Percentiles rank a stretch among this genome's conserved stretches.
These are phyloP conservation scores for Eulemur rufifrons DNA, from an alignment of 2,113 vertebrate genomes.

Conservation along the genomic window DNA sequence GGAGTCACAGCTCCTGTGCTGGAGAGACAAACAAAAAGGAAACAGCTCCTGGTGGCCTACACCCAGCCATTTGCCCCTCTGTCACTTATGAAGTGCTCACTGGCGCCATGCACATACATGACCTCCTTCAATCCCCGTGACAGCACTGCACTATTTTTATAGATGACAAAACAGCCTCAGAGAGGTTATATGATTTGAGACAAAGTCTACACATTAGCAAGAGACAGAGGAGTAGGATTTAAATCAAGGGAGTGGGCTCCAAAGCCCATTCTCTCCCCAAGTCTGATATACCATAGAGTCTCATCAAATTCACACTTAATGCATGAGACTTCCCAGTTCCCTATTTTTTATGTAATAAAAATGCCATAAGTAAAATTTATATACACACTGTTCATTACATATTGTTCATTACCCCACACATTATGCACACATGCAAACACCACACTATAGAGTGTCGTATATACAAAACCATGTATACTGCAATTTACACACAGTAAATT, in stretches of 20 bases:
- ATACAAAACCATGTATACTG: not conserved
- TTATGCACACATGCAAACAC: not conserved
- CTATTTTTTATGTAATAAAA: not conserved
- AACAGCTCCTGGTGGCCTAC: not conserved
- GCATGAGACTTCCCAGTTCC: not conserved
- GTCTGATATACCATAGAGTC: not conserved
- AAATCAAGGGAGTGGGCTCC: no score
- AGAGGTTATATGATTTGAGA: not conserved
- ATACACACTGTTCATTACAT: not conserved
- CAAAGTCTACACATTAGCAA: not conserved
- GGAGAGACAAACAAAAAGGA: not conserved
- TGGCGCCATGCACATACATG: no score
- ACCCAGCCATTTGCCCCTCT: not conserved
- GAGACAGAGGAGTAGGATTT: not conserved
- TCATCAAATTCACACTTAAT: not conserved
- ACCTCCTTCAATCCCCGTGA: not conserved
- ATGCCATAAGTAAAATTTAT: not conserved
- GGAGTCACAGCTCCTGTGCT: not conserved
- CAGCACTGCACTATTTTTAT: not conserved
- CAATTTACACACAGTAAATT: not conserved
- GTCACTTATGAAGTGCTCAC: fast-evolving
- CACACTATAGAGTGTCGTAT: not conserved
- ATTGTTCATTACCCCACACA: not conserved
- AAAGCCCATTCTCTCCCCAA: not conserved
- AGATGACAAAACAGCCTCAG: not conserved